Evolutionary conservation across 2,113 vertebrate species (phyloP), one percentile per base, ranked within the genome.

Genomic region (Protomyctophum bolini): DNA sequence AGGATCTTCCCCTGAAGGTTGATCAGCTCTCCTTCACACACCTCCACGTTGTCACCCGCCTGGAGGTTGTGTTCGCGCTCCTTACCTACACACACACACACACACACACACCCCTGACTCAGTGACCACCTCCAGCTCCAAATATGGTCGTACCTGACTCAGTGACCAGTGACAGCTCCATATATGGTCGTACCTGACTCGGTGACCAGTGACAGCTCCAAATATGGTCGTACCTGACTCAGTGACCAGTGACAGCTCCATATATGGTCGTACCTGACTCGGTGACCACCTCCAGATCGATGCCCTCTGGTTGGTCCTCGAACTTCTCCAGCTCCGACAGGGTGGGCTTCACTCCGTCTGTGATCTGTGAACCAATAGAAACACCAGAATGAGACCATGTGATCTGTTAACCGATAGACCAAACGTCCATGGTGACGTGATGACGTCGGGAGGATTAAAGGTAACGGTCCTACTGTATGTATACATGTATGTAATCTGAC

Each of bases 1-100:
- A 98, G 94, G 87, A 99, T 97, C 59, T 94, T 98, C 2, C 97
- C 97, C 88, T 99, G 97, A 59, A 99, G 92, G 86, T 99, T 98
- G 89, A 99, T 98, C 75, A 99, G 73, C 89, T 99, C 97, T 0
- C 97, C 97, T 65, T 98, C 97, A 2, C 97, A 99, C 28, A 99
- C 97, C 83, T 99, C 97, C 90, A 98, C 97, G 0, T 98, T 99
- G 90, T 99, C 97, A 0, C 97, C 97, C 0, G 97, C 94, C 83
- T 98, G 97, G 80, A 99, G 94, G 81, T 95, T 99, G 91, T 99
- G 97, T 1, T 99, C 97, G 0, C 95, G 91, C 65, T 99, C 97
- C 56, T 99, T 98, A 11, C 97, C 97, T 99, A 64, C 0, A 2
- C 7, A 7, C 10, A n/a, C 28, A 94, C 95, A 62, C 0, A 7